These are phyloP conservation scores for Epizoanthus stellaris DNA, from an alignment of 92 coral and sea anemone species.

Conservation along the genomic window DNA sequence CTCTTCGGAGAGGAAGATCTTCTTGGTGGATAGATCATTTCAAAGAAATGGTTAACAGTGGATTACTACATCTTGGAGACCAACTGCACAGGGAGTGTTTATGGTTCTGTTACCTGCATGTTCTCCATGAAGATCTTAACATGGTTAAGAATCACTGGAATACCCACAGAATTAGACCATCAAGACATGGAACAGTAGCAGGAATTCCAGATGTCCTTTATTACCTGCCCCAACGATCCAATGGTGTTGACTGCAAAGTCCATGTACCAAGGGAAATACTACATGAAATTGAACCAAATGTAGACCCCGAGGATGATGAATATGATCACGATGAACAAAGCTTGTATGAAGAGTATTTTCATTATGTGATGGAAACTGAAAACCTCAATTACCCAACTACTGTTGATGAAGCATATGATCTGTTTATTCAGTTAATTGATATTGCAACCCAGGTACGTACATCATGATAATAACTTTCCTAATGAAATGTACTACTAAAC, in stretches of 20 bases:
- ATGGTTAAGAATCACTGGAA: slow-evolving; percentile 62
- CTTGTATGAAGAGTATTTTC: slow-evolving; percentile 64
- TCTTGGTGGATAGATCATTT: slow-evolving; percentile 55
- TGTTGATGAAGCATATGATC: slow-evolving; percentile 55
- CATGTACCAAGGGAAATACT: slow-evolving; percentile 28
- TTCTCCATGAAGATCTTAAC: slow-evolving; percentile 51
- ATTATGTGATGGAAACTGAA: slow-evolving; percentile 62
- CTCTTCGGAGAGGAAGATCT: slow-evolving; percentile 30
- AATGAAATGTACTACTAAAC: no score
- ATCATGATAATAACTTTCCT: no score
- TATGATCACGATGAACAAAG: slow-evolving; percentile 4
- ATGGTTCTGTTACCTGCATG: slow-evolving; percentile 40
- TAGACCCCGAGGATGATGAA: slow-evolving; percentile 38
- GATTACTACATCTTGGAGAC: slow-evolving; percentile 44
- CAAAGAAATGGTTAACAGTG: slow-evolving; percentile 37
- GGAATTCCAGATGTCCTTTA: slow-evolving; percentile 70
- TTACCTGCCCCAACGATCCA: slow-evolving; percentile 64
- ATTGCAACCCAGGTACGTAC: neutral
- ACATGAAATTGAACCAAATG: slow-evolving; percentile 52
- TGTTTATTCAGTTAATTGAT: neutral
- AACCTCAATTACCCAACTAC: slow-evolving; percentile 49
- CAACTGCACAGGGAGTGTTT: slow-evolving; percentile 45
- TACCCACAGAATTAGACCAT: slow-evolving; percentile 58
- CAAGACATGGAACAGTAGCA: slow-evolving; percentile 64
- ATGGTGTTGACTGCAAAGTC: slow-evolving; percentile 50